Conservation (phyloP, 2,797 vertebrate species). For the Notolabrus celidotus region DNA sequence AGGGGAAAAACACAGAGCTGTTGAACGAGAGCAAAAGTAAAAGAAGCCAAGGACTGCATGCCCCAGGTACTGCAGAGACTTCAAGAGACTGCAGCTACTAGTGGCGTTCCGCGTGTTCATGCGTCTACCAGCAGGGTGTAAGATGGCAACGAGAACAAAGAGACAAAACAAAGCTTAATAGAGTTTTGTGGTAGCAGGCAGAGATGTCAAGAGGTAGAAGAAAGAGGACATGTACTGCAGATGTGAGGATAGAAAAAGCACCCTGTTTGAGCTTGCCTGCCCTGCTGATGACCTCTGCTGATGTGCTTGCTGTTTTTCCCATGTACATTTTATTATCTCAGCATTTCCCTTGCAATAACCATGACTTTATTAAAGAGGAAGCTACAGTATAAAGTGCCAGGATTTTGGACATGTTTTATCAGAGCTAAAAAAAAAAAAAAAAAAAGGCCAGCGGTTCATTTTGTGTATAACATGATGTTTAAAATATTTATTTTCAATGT, state of each 20-base stretch:
- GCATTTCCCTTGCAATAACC: constrained; percentile 52
- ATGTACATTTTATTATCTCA: constrained; percentile 54
- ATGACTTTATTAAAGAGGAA: constrained; percentile 54
- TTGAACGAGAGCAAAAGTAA: constrained; percentile 1
- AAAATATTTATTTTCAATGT: constrained; percentile 48
- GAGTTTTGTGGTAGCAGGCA: constrained; percentile 4
- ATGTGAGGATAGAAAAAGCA: constrained; percentile 41
- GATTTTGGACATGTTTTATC: constrained; percentile 16
- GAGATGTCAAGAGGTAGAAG: constrained; percentile 29
- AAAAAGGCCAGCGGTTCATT: constrained; percentile 22
- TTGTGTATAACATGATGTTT: constrained; percentile 22
- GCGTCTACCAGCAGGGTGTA: constrained; percentile 50
- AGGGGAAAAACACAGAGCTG: constrained; percentile 11
- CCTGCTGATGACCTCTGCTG: constrained; percentile 62
- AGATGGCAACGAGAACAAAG: constrained; percentile 30
- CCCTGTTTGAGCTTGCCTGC: constrained; percentile 57
- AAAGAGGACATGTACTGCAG: constrained; percentile 24
- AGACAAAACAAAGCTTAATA: constrained; percentile 11
- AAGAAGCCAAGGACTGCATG: constrained; percentile 32
- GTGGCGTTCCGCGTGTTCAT: constrained; percentile 31
- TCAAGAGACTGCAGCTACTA: constrained; percentile 39
- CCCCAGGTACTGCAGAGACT: constrained; percentile 34
- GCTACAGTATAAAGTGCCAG: constrained; percentile 15
- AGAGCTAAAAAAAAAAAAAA: constrained; percentile 25
- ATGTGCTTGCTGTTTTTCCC: constrained; percentile 52